Evolutionary conservation across 2,113 vertebrate genomes (phyloP), one percentile per base, ranked within the genome.

Genomic region (Onychostruthus taczanowskii): DNA sequence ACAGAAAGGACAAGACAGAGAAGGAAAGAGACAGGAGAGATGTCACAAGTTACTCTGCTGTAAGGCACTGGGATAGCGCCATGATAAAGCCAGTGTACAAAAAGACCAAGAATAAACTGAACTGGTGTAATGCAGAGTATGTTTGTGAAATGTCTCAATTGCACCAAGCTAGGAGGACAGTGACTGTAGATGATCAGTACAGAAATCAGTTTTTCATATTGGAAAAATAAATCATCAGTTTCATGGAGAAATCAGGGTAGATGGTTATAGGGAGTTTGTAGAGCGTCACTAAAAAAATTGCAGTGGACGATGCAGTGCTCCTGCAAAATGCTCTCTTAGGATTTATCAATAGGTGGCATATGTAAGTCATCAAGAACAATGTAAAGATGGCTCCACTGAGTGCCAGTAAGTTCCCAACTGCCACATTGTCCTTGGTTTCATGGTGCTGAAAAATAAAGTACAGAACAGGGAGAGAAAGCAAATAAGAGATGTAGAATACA

Each of bases 281-380:
- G 69, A 56, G 44, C 37, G n/a, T 37, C 41, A 3, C 50, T 44
- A 24, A 43, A 41, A 37, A 64, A 77, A 41, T 1, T 53, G 50
- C 85, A 73, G 28, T 0, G 10, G 68, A 17, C 39, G 23, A 37
- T 5, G 41, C 14, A n/a, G 28, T 19, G 46, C 69, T 82, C 46
- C 66, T 89, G 74, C 2, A 11, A 68, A 87, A 79, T 96, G 95
- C 94, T 96, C 94, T 97, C 95, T 94, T 91, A 96, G 95, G 94
- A 91, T 89, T 94, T 96, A 97, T 97, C 93, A 96, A 96, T 96
- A 96, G 95, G 95, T 97, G 95, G 96, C 96, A 97, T 74, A 70
- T 97, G 96, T 96, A 96, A 95, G 94, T 96, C 95, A 91, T 47
- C 64, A 77, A 94, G 77, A 61, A 84, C 21, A 43, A 84, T 30